Conservation (phyloP, 2,888 invertebrate genomes). For the Drosophila paranaensis region DNA sequence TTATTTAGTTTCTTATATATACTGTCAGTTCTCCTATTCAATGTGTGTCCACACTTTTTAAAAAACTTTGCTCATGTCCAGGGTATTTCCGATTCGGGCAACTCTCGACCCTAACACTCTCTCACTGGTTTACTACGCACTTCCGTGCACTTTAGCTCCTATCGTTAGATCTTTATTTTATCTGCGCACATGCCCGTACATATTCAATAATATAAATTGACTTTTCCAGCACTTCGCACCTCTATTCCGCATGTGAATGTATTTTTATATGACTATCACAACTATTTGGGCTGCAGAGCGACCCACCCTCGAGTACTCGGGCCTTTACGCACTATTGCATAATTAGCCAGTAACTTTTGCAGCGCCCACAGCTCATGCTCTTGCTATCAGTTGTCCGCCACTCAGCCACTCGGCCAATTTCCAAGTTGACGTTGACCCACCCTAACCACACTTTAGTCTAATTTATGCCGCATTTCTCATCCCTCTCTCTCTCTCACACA, state of each 20-base stretch:
- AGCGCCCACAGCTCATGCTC: conserved; percentile 31
- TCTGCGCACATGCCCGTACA: conserved; percentile 14
- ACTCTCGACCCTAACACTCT: background rate
- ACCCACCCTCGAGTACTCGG: conserved; percentile 44
- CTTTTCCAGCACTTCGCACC: conserved; percentile 42
- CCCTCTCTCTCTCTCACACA: conserved; percentile 3
- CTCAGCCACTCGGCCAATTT: conserved; percentile 42
- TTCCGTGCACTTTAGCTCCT: conserved; percentile 10
- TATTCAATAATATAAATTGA: conserved; percentile 41
- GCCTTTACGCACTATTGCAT: conserved; percentile 66
- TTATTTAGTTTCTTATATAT: no score
- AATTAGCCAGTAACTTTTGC: conserved; percentile 63
- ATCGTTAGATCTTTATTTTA: conserved; percentile 31
- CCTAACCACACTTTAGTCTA: conserved; percentile 74
- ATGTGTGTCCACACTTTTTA: no score
- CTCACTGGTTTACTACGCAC: conserved; percentile 1
- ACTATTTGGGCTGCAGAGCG: background rate
- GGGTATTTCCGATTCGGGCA: background rate
- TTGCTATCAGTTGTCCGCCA: conserved; percentile 60
- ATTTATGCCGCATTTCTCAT: conserved; percentile 73
- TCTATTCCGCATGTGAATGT: background rate
- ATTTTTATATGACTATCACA: conserved; percentile 1
- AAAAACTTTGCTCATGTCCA: background rate
- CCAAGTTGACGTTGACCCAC: conserved; percentile 53
- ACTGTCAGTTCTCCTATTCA: no score